A percentile compares a stretch with the other conserved stretches of the same genome.
Conservation (phyloP, 2,888 invertebrate species). For the Drosophila greeni region DNA sequence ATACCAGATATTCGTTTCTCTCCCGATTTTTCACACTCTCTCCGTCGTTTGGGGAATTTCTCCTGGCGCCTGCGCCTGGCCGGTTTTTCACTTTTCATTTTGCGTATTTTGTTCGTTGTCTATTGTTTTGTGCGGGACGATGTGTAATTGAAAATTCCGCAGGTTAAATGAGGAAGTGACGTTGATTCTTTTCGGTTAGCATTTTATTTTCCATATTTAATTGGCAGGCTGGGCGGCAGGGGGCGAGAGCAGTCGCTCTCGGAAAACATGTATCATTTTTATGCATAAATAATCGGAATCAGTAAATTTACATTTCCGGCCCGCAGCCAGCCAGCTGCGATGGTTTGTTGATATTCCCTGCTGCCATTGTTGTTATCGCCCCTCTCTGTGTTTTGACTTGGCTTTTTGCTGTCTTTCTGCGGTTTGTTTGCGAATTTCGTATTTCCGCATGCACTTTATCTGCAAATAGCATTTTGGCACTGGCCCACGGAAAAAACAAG, state of each 20-base stretch:
- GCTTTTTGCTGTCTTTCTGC: slow-evolving; percentile 7
- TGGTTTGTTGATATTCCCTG: slow-evolving; percentile 33
- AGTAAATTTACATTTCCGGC: slow-evolving; percentile 64
- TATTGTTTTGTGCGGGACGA: slow-evolving; percentile 45
- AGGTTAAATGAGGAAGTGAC: slow-evolving; percentile 74
- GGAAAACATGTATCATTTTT: slow-evolving; percentile 19
- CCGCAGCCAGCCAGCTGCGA: slow-evolving; percentile 31
- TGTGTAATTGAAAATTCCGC: slow-evolving; percentile 71
- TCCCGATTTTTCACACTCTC: slow-evolving; percentile 1
- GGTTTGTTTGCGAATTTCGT: slow-evolving; percentile 40
- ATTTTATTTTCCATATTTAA: slow-evolving; percentile 65
- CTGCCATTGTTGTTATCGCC: slow-evolving; percentile 26
- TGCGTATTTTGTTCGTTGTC: slow-evolving; percentile 47
- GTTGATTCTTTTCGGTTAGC: slow-evolving; percentile 40
- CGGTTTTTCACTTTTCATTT: slow-evolving; percentile 67
- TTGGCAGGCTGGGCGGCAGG: slow-evolving; percentile 42
- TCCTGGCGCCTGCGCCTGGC: slow-evolving; percentile 58
- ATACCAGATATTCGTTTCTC: slow-evolving; percentile 24
- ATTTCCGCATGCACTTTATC: slow-evolving; percentile 67
- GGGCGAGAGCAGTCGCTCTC: slow-evolving; percentile 13
- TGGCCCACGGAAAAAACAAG: slow-evolving; percentile 57
- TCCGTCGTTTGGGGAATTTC: slow-evolving; percentile 16
- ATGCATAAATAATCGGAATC: slow-evolving; percentile 32
- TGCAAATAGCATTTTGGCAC: slow-evolving; percentile 69
- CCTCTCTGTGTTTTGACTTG: slow-evolving; percentile 24